Base-by-base conservation (phyloP, 2,888 invertebrate species). In the Thyatira batis region DNA sequence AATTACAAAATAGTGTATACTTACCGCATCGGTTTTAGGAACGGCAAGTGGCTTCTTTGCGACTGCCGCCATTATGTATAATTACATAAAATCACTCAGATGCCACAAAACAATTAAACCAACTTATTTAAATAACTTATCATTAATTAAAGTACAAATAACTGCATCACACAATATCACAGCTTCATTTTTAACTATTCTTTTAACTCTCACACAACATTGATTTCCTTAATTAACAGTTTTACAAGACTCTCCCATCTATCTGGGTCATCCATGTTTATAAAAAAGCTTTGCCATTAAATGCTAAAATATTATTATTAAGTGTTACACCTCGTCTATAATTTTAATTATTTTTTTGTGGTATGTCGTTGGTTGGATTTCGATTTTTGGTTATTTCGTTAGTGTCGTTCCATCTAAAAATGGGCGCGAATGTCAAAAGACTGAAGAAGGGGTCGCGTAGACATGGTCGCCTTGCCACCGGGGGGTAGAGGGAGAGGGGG, bases 371-470 rank as follows among this genome's bases (percentile, higher is more conserved):
- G 60, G 58, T 53, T 56, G 25, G 25, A 66, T 79, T 80, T 87
- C 85, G 85, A 78, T 82, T 79, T 74, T 66, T 73, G 80, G 71
- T 74, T 27, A 80, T 75, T 86, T 89, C 87, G 88, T 87, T 67
- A 73, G 70, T 78, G 69, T 89, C 85, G 89, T 88, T 89, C 82
- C 87, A 89, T 89, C 85, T 89, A 86, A 90, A 91, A 90, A 88
- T 87, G 89, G 87, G 85, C 84, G 89, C 91, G 91, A 83, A 87
- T 86, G 88, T 87, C 91, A 89, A 90, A 89, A 87, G 90, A 91
- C 91, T 90, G 88, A 90, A 78, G 82, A 80, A 76, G 82, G 85
- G 86, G 87, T 85, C 84, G 85, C 67, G 75, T 65, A 67, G 73
- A 71, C 76, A 76, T 78, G 70, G 76, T 75, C 73, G 76, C 69